Evolutionary conservation across 64 coral and sea anemone species (phyloP).

Genomic region (Catalaphyllia jardinei): DNA sequence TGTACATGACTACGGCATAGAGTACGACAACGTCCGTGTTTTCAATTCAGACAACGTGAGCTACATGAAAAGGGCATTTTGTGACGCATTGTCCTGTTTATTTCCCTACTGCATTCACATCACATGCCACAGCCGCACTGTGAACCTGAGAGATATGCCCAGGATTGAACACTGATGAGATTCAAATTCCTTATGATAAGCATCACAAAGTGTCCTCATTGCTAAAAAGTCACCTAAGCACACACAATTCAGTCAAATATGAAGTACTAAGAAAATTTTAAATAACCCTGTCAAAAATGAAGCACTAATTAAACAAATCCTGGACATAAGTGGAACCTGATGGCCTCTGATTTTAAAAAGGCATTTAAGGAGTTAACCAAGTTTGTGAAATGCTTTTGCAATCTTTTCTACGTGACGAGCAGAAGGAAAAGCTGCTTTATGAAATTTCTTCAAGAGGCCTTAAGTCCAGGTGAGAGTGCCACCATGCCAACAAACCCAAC

Average conservation of each 20-base stretch:
- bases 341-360: slow-evolving; percentile 44
- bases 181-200: no score
- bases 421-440: slow-evolving; percentile 42
- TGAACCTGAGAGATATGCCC: no score
- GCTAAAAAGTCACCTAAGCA: no score
- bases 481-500: slow-evolving; percentile 45
- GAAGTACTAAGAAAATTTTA: no score
- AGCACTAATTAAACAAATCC: no score
- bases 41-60: slow-evolving; percentile 49
- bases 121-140: slow-evolving; percentile 53
- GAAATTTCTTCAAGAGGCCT: slow-evolving; percentile 17
- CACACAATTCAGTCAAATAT: no score
- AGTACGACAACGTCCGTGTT: slow-evolving; percentile 36
- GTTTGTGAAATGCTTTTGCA: slow-evolving; percentile 25
- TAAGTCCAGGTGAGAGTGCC: neutral
- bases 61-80: slow-evolving; percentile 60
- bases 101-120: slow-evolving; percentile 49
- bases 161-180: no score
- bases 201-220: no score
- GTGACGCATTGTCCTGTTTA: slow-evolving; percentile 19
- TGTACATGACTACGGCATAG: slow-evolving; percentile 32
- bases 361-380: neutral
- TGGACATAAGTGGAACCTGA: no score
- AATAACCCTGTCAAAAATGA: no score
- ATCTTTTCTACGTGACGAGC: slow-evolving; percentile 47